Conservation (phyloP, 2,888 invertebrate species). For the Altica lythri region DNA sequence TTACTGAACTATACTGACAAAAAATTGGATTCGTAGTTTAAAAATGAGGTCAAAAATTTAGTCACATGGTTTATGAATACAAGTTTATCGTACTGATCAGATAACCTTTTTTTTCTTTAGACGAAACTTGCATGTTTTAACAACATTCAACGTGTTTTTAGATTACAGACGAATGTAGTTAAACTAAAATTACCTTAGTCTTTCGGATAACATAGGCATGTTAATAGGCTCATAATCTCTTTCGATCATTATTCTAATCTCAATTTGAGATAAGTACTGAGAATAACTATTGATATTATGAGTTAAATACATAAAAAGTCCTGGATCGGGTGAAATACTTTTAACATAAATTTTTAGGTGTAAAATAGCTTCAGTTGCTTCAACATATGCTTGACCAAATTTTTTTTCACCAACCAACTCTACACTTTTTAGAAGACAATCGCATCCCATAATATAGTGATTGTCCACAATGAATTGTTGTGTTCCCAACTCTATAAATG, state of each 20-base stretch:
- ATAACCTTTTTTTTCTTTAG: too few relatives aligned
- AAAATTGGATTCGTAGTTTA: too few relatives aligned
- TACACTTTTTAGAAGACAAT: slow-evolving; percentile 19
- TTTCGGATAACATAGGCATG: slow-evolving; percentile 17
- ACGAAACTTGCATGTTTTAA: too few relatives aligned
- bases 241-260: slow-evolving; percentile 14
- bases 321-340: slow-evolving; percentile 9
- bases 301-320: slow-evolving; percentile 12
- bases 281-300: slow-evolving; percentile 14
- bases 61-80: too few relatives aligned
- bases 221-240: neutral
- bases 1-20: too few relatives aligned
- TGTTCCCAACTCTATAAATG: slow-evolving; percentile 10
- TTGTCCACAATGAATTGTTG: neutral
- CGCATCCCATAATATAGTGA: slow-evolving; percentile 23
- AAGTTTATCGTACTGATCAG: too few relatives aligned
- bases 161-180: too few relatives aligned
- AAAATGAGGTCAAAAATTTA: too few relatives aligned
- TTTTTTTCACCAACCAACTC: slow-evolving; percentile 3
- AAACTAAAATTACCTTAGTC: slow-evolving; percentile 24
- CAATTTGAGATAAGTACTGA: slow-evolving; percentile 14
- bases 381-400: slow-evolving; percentile 25
- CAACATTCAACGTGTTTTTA: too few relatives aligned
- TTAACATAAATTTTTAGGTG: slow-evolving; percentile 26
- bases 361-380: slow-evolving; percentile 21